Percentiles rank a stretch among this genome's conserved stretches.
Conservation (phyloP, 2,888 invertebrate genomes). For the Lepidonotus clava region DNA sequence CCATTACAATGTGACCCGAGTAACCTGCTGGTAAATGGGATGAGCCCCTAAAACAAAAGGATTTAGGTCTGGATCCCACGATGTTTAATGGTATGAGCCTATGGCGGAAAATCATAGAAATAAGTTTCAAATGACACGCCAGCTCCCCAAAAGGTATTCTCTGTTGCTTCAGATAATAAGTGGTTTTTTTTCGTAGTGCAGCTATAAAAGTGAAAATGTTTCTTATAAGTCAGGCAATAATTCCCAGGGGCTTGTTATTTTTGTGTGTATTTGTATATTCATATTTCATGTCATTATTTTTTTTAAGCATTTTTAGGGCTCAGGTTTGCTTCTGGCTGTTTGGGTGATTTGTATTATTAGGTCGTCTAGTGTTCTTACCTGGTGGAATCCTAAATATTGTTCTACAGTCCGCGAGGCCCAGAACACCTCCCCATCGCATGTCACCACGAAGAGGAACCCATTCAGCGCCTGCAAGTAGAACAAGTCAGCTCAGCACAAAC, state of each 20-base stretch:
- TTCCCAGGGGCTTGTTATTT: slow-evolving; percentile 41
- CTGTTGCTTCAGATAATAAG: no score
- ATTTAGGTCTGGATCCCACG: neutral
- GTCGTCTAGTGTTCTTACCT: slow-evolving; percentile 91
- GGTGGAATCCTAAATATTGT: slow-evolving; percentile 99
- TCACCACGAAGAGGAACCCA: slow-evolving; percentile 99
- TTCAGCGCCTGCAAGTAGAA: slow-evolving; percentile 89
- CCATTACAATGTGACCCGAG: slow-evolving; percentile 17
- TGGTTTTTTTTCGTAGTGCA: no score
- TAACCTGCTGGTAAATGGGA: neutral
- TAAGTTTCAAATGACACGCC: no score
- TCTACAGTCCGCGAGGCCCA: slow-evolving; percentile 99
- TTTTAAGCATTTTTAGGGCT: no score
- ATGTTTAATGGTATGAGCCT: no score
- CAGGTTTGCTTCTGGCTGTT: no score
- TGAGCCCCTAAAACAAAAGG: neutral
- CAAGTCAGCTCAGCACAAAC: neutral
- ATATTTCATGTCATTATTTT: no score
- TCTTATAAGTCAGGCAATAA: neutral
- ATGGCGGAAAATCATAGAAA: no score
- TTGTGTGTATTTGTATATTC: no score
- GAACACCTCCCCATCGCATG: slow-evolving; percentile 99
- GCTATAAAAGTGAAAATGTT: no score
- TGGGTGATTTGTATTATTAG: no score
- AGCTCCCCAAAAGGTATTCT: no score